These are phyloP conservation scores for Mythimna lalbum DNA, from an alignment of 2,888 invertebrate species.

Conservation along the genomic window DNA sequence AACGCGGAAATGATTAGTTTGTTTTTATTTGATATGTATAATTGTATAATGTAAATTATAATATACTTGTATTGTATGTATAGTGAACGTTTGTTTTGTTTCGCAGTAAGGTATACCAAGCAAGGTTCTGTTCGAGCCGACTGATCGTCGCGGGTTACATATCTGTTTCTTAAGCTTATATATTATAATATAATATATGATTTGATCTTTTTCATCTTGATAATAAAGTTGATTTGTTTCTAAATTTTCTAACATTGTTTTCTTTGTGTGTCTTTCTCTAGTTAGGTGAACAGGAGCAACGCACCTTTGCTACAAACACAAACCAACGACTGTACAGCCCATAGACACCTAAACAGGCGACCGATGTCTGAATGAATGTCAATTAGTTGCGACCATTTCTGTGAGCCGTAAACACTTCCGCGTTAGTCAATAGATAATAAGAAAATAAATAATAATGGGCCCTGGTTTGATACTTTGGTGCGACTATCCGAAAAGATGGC, in stretches of 20 bases:
- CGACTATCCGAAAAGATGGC: too few species aligned
- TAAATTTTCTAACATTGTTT: slow-evolving; percentile 86
- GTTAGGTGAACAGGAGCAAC: background rate
- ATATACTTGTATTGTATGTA: slow-evolving; percentile 67
- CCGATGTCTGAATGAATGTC: too few species aligned
- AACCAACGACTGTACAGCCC: too few species aligned
- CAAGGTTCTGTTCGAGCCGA: slow-evolving; percentile 70
- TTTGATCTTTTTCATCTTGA: slow-evolving; percentile 91
- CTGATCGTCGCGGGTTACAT: slow-evolving; percentile 74
- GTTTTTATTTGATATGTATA: slow-evolving; percentile 76
- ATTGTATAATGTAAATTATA: slow-evolving; percentile 78
- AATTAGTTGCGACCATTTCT: too few species aligned
- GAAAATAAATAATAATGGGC: too few species aligned
- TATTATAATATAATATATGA: slow-evolving; percentile 79
- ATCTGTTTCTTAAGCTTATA: slow-evolving; percentile 87
- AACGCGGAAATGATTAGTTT: slow-evolving; percentile 72
- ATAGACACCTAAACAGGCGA: too few species aligned
- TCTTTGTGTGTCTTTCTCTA: slow-evolving; percentile 43
- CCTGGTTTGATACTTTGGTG: too few species aligned
- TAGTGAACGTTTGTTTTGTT: slow-evolving; percentile 65
- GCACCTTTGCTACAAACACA: too few species aligned
- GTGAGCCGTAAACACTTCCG: too few species aligned
- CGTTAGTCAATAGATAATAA: too few species aligned
- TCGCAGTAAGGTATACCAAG: slow-evolving; percentile 65
- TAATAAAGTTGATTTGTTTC: slow-evolving; percentile 91